A percentile compares a stretch with the other conserved stretches of the same genome.
Evolutionary conservation across 2,113 vertebrate genomes (phyloP).

Genomic region (Scopus umbretta): DNA sequence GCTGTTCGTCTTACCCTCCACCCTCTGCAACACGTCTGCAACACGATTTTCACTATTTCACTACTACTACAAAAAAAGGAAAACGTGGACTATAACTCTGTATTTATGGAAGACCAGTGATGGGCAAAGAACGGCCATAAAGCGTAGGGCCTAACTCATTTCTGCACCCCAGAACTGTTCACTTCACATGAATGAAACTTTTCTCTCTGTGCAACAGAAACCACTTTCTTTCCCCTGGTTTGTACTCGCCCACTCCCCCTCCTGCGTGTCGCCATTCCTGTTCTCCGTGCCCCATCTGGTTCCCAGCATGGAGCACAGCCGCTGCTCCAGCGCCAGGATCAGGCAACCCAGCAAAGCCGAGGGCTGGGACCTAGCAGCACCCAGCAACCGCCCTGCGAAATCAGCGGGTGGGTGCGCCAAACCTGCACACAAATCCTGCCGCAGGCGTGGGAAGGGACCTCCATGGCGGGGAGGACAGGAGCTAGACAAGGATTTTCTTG

Average conservation of each 20-base stretch:
- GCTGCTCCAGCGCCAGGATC: not conserved
- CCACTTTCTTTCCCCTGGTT: not conserved
- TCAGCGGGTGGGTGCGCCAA: not conserved
- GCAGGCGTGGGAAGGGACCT: not conserved
- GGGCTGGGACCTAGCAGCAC: not conserved
- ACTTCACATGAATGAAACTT: not conserved
- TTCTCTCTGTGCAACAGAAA: not conserved
- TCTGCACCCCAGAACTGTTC: not conserved
- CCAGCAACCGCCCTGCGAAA: rapidly evolving
- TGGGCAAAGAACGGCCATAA: not conserved
- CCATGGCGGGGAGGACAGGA: rapidly evolving
- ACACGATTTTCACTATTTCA: not conserved
- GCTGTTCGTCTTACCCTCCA: not conserved
- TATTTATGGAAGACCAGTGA: not conserved
- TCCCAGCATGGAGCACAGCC: not conserved
- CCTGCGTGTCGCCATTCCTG: rapidly evolving
- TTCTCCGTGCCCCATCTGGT: no score
- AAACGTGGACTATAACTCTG: not conserved
- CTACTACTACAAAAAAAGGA: not conserved
- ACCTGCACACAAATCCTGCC: not conserved
- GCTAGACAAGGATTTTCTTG: not conserved
- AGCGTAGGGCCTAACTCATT: not conserved
- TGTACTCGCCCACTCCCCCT: rapidly evolving
- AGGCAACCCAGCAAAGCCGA: not conserved
- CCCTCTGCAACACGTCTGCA: not conserved